Conservation (phyloP, 2,888 invertebrate genomes). For the Eurytoma californica region DNA sequence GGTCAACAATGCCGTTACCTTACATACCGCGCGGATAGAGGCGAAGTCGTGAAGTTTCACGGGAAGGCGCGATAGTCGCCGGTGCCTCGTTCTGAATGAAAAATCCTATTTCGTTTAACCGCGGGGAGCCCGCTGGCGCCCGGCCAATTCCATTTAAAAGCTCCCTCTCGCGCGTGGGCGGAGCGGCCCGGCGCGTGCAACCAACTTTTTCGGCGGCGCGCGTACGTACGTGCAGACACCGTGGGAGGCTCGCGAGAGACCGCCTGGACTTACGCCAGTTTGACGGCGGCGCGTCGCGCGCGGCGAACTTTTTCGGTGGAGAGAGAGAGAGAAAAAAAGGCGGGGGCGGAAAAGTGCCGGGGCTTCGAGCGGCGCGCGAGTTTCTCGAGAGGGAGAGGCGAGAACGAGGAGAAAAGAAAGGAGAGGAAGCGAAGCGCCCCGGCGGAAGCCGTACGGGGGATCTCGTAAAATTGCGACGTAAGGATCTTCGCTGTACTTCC, state of each 20-base stretch:
- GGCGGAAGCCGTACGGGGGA: slow-evolving; percentile 7
- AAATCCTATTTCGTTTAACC: slow-evolving; percentile 65
- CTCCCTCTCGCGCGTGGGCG: slow-evolving; percentile 38
- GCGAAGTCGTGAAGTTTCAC: slow-evolving; percentile 1
- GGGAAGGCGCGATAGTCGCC: not conserved
- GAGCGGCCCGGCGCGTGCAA: not conserved
- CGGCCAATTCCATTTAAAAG: slow-evolving; percentile 66
- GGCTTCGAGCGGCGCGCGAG: not conserved
- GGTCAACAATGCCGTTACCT: slow-evolving; percentile 24
- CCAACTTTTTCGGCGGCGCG: slow-evolving; percentile 46
- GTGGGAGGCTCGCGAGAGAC: slow-evolving; percentile 53
- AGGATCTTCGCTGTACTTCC: slow-evolving; percentile 49
- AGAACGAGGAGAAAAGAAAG: not conserved
- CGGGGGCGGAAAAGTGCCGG: not conserved
- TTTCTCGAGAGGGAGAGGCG: not conserved
- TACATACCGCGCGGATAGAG: not conserved
- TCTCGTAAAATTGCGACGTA: slow-evolving; percentile 57
- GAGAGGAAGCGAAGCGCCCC: not conserved
- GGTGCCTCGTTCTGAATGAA: slow-evolving; percentile 63
- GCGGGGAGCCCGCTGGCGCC: slow-evolving; percentile 61
- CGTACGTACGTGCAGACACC: not conserved
- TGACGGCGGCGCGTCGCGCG: slow-evolving; percentile 41
- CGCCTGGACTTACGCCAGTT: slow-evolving; percentile 64
- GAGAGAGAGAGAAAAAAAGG: not conserved
- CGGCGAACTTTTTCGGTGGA: slow-evolving; percentile 41